A percentile compares a stretch with the other conserved stretches of the same genome.
Evolutionary conservation across 2,888 invertebrate genomes (phyloP).

Genomic region (Seira ritae): DNA sequence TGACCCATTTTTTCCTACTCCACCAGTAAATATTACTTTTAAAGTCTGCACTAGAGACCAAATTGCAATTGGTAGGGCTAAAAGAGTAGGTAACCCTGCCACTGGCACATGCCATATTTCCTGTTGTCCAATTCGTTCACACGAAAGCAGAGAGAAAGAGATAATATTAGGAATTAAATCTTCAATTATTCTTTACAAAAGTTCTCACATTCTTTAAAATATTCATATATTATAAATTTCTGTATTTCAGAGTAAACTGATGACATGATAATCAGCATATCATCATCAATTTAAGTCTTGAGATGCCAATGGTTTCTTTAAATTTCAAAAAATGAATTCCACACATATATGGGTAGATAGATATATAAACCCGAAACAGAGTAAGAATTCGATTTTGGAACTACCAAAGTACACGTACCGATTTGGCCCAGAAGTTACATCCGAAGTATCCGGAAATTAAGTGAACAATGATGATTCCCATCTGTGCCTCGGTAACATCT

Average conservation of each 20-base stretch:
- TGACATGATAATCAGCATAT: slow-evolving; percentile 23
- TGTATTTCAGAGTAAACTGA: neutral
- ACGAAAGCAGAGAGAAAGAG: neutral
- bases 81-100: slow-evolving; percentile 67
- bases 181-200: slow-evolving; percentile 12
- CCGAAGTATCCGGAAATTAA: slow-evolving; percentile 91
- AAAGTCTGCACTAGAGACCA: slow-evolving; percentile 70
- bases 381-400: too few species aligned
- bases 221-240: too few species aligned
- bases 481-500: slow-evolving; percentile 99
- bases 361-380: too few species aligned
- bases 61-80: slow-evolving; percentile 68
- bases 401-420: too few species aligned
- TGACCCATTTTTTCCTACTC: slow-evolving; percentile 97
- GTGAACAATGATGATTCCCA: slow-evolving; percentile 92
- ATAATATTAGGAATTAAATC: too few species aligned
- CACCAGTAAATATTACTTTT: slow-evolving; percentile 81
- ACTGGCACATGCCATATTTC: slow-evolving; percentile 61
- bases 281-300: too few species aligned
- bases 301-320: too few species aligned
- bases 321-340: too few species aligned
- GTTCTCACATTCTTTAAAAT: neutral
- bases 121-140: too few species aligned
- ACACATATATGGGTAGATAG: too few species aligned
- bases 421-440: slow-evolving; percentile 88